These are phyloP conservation scores for Numenius phaeopus DNA, from an alignment of 2,797 vertebrate species.

Conservation along the genomic window DNA sequence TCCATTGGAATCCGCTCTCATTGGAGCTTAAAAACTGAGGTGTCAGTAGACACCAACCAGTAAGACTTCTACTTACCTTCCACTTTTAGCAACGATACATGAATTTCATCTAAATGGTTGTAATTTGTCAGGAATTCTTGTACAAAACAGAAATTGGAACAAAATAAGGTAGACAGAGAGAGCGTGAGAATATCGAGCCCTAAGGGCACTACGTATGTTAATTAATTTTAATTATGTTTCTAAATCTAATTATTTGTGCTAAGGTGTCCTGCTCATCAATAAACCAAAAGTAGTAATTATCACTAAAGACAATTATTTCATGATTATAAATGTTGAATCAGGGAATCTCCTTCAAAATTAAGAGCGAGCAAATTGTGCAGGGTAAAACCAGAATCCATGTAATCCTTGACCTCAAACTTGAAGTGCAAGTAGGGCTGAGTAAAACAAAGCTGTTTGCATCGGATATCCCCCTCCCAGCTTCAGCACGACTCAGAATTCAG, in stretches of 20 bases:
- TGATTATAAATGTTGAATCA: not conserved
- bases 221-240: not conserved
- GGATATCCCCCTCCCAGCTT: not conserved
- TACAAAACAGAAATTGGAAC: not conserved
- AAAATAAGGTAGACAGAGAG: not conserved
- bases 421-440: not conserved
- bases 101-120: not conserved
- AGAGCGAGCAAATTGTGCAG: not conserved
- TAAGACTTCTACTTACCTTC: constrained; percentile 20
- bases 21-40: constrained; percentile 2
- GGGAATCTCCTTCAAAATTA: not conserved
- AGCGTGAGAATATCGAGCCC: not conserved
- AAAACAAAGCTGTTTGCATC: not conserved
- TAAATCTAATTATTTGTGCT: not conserved
- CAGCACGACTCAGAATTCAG: not conserved
- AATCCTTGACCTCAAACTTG: not conserved
- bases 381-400: not conserved
- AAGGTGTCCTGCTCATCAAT: not conserved
- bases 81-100: not conserved
- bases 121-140: not conserved
- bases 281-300: not conserved
- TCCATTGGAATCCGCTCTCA: not conserved
- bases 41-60: not conserved
- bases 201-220: not conserved
- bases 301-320: not conserved